Evolutionary conservation across 2,797 vertebrate species (phyloP).

Genomic region (Arvicola amphibius): DNA sequence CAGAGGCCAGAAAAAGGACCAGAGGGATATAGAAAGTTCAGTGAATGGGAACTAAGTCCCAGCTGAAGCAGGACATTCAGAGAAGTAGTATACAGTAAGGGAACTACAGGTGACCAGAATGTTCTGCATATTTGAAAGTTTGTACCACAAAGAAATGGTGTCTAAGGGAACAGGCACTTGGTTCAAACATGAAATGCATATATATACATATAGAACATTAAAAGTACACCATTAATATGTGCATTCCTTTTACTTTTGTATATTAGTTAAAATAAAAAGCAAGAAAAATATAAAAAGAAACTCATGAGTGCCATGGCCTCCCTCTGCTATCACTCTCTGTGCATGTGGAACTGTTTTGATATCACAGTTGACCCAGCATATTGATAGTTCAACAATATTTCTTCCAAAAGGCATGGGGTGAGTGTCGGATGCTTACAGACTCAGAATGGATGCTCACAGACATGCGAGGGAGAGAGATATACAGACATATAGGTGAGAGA

Average conservation of each 20-base stretch:
- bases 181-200: not conserved
- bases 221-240: not conserved
- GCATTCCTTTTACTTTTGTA: not conserved
- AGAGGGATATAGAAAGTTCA: not conserved
- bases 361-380: no score
- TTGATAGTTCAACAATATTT: not conserved
- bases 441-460: not conserved
- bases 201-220: not conserved
- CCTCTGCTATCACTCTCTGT: not conserved
- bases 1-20: not conserved
- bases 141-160: not conserved
- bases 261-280: not conserved
- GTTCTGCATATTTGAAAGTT: not conserved
- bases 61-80: not conserved
- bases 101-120: not conserved
- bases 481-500: not conserved
- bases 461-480: not conserved
- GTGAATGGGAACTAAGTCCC: not conserved
- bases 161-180: not conserved
- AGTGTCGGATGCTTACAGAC: not conserved
- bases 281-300: not conserved
- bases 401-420: not conserved
- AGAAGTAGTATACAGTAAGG: not conserved
- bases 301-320: no score
- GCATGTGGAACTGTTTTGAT: not conserved